Evolutionary conservation across 2,797 vertebrate species (phyloP).

Genomic region (Hemitrygon akajei): DNA sequence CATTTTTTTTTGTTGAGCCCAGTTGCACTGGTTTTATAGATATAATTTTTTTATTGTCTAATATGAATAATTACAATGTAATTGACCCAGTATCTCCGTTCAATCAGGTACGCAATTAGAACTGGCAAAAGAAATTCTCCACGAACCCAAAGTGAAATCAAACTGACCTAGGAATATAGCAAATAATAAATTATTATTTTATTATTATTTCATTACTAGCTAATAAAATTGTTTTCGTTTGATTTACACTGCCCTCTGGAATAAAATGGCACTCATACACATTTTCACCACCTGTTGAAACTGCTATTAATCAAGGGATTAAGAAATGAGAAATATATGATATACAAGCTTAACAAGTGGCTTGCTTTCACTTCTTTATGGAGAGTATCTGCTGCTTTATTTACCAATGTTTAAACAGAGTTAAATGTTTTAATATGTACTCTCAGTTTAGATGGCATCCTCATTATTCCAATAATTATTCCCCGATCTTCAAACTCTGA

Average conservation of each 20-base stretch:
- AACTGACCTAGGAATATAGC: neutral
- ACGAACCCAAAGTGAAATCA: neutral
- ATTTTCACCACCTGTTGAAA: constrained; percentile 38
- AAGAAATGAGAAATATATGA: constrained; percentile 12
- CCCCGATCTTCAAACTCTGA: neutral
- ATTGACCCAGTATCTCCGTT: too few species aligned
- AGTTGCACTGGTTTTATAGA: neutral
- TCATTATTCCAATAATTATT: neutral
- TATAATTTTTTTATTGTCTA: neutral
- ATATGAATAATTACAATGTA: neutral
- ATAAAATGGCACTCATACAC: neutral
- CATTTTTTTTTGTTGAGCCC: neutral
- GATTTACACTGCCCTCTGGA: neutral
- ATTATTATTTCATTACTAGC: neutral
- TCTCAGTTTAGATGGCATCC: neutral
- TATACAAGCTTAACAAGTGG: neutral
- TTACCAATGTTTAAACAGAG: neutral
- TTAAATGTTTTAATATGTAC: neutral
- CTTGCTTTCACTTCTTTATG: neutral
- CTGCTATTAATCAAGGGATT: constrained; percentile 36
- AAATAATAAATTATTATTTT: neutral
- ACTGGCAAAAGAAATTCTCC: neutral
- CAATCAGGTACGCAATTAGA: neutral
- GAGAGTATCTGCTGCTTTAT: neutral
- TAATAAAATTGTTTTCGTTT: neutral